Conservation (phyloP, 2,113 vertebrate species). For the Psettodes erumei region DNA sequence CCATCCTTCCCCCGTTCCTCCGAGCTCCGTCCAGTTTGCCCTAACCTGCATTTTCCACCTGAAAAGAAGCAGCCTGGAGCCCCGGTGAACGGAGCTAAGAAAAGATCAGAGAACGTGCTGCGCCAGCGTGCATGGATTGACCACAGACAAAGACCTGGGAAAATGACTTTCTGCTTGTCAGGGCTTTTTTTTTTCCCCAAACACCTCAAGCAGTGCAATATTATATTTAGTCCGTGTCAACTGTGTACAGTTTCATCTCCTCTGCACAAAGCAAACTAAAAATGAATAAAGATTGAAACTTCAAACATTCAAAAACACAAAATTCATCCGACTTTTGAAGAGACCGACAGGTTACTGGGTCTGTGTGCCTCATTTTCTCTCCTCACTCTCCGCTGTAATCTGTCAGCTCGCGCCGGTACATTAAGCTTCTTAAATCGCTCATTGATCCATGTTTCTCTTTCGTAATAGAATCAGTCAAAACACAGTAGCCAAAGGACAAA, state of each 20-base stretch:
- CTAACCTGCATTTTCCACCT: constrained; percentile 61
- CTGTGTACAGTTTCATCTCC: background rate
- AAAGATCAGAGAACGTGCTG: constrained; percentile 64
- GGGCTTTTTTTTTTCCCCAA: background rate
- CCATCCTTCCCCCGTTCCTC: constrained; percentile 17
- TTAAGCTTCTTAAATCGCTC: constrained; percentile 30
- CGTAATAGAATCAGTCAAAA: constrained; percentile 60
- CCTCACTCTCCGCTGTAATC: constrained; percentile 17
- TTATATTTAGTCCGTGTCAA: background rate
- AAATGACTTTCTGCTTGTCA: constrained; percentile 15
- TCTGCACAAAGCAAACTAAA: background rate
- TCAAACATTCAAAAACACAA: background rate
- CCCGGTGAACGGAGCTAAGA: constrained; percentile 37
- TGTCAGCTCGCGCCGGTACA: constrained; percentile 5
- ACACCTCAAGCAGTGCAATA: background rate
- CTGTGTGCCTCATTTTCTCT: background rate
- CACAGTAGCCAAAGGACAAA: constrained; percentile 30
- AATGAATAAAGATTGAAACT: background rate
- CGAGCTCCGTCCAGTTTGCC: constrained; percentile 47
- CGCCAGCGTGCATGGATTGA: constrained; percentile 23
- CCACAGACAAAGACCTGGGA: background rate
- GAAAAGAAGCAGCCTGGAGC: constrained; percentile 49
- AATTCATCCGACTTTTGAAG: background rate
- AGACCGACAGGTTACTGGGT: background rate
- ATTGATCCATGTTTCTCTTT: constrained; percentile 43